Percentiles rank a stretch among this genome's conserved stretches.
phyloP scores from a whole-genome alignment of 2,888 invertebrate genomes.

The Criorhina ranunculi region DNA sequence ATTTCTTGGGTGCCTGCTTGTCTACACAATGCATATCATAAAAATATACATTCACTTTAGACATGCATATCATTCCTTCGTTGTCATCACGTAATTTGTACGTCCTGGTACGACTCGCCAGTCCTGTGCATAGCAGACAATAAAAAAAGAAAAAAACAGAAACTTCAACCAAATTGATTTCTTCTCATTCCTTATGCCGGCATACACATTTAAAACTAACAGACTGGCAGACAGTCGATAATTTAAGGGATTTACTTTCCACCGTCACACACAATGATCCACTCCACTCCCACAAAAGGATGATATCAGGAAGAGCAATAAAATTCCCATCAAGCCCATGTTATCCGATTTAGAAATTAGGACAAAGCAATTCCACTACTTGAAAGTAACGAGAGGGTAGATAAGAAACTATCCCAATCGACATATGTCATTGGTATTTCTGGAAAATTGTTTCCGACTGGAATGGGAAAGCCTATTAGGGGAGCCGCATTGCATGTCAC shows the following conservation, averaged over 20 bases:
- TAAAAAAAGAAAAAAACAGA: constrained; percentile 24
- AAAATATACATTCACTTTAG: constrained; percentile 6
- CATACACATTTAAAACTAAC: constrained; percentile 15
- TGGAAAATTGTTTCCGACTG: constrained; percentile 1
- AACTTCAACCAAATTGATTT: constrained; percentile 34
- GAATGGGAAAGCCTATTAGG: constrained; percentile 1
- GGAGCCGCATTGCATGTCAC: constrained; percentile 11
- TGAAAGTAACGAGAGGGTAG: constrained; percentile 18
- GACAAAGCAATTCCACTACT: constrained; percentile 49
- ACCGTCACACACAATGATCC: neutral
- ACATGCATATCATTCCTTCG: constrained; percentile 17
- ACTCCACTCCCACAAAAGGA: constrained; percentile 2
- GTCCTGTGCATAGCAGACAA: neutral
- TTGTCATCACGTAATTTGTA: constrained; percentile 3
- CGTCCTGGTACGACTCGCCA: constrained; percentile 35
- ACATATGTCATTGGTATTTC: constrained; percentile 29
- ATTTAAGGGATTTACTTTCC: neutral
- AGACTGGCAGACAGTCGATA: constrained; percentile 25
- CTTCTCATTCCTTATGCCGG: neutral
- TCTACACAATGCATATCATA: constrained; percentile 18
- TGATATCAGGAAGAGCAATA: constrained; percentile 30
- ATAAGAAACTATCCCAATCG: constrained; percentile 40
- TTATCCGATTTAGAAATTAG: constrained; percentile 56
- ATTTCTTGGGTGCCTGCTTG: neutral
- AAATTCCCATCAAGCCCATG: constrained; percentile 47